A percentile compares a stretch with the other conserved stretches of the same genome.
phyloP scores from a whole-genome alignment of 2,113 vertebrate genomes.

The Raja brachyura region DNA sequence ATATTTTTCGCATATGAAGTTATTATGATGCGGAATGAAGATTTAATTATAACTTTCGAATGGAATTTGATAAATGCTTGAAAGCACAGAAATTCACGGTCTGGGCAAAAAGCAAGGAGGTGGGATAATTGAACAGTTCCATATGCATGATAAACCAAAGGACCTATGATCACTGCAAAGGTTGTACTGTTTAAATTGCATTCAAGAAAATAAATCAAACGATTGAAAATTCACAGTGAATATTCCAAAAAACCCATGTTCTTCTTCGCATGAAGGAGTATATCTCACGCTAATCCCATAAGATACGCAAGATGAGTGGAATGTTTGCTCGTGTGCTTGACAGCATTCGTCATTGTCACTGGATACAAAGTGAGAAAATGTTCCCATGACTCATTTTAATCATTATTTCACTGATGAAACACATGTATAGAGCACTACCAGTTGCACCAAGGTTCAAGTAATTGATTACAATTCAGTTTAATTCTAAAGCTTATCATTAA shows the following conservation, averaged over 20 bases:
- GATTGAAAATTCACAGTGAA: neutral
- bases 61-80: neutral
- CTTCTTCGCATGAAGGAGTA: neutral
- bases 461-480: conserved; percentile 18
- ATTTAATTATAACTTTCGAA: neutral
- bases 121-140: neutral
- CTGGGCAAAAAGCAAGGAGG: neutral
- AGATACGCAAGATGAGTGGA: neutral
- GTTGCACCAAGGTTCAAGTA: neutral
- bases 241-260: neutral
- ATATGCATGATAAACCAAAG: neutral
- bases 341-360: neutral
- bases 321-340: neutral
- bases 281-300: neutral
- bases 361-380: neutral
- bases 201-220: neutral
- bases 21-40: neutral
- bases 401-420: neutral
- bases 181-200: neutral
- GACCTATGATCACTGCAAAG: neutral
- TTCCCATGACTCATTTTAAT: neutral
- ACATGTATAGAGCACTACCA: neutral
- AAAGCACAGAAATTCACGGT: neutral
- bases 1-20: too few relatives aligned
- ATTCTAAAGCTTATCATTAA: neutral